Evolutionary conservation across 2,113 vertebrate genomes (phyloP), one percentile per base, ranked within the genome.

Genomic region (Myrmecophaga tridactyla): DNA sequence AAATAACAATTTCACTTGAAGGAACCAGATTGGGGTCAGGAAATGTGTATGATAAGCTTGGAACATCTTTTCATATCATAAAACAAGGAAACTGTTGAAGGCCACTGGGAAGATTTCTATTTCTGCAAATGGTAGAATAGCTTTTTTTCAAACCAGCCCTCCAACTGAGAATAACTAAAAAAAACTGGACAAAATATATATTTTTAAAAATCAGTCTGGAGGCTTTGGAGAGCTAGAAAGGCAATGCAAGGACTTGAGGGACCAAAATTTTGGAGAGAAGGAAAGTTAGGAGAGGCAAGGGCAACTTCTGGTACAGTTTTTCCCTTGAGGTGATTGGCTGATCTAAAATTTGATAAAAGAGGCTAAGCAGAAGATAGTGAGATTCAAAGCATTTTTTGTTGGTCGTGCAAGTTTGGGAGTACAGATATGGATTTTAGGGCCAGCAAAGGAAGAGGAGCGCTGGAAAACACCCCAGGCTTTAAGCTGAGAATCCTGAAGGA

Each of bases 1-100:
- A 95, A 92, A 34, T 86, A 56, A 67, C 62, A 92, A 77, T 96
- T 89, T 18, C 46, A 82, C 53, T 89, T 48, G 9, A 78, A 39
- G 70, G 62, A 77, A 76, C 14, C n/a, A 65, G 7, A 9, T 85
- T 85, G 21, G 78, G 41, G 21, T 29, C 70, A 70, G 69, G 48
- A 91, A 91, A 48, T 70, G 27, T 94, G 6, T 91, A 69, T 36
- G 39, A 51, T 84, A 78, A 88, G 27, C 46, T 34, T 84, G 48
- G 56, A 82, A 94, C 76, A 70, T 95, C n/a, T 73, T 89, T 92
- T 85, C 12, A 41, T 81, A 82, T 70, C 43, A 92, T 18, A 70
- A 87, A 67, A 92, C 51, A 92, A 63, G 53, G 53, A 56, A 56
- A 20, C 53, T 56, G 20, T 56, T 56, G 53, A 56, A 21, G 53